Conservation (phyloP, 2,888 invertebrate genomes). For the Drosophila engyochracea region DNA sequence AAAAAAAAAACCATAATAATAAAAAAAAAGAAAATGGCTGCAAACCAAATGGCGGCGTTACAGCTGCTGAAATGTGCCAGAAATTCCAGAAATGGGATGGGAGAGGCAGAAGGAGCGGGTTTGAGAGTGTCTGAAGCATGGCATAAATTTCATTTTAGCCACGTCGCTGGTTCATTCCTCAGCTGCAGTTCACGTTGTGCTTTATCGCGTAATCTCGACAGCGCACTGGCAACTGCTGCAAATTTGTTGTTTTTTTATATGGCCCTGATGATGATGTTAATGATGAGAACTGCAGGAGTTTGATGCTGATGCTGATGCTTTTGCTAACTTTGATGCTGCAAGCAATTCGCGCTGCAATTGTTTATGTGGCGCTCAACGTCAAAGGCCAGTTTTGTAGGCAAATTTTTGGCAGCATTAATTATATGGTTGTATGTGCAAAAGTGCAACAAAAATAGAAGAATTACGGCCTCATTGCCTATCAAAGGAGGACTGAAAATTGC, state of each 20-base stretch:
- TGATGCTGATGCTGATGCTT: conserved; percentile 49
- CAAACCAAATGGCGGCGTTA: conserved; percentile 66
- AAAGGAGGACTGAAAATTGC: conserved; percentile 34
- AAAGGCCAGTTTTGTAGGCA: conserved; percentile 47
- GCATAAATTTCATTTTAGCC: conserved; percentile 67
- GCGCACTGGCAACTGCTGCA: conserved; percentile 54
- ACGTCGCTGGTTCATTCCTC: conserved; percentile 68
- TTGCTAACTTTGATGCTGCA: conserved; percentile 31
- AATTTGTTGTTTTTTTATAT: conserved; percentile 49
- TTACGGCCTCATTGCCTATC: conserved; percentile 9
- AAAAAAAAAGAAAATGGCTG: conserved; percentile 26
- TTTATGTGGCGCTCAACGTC: conserved; percentile 48
- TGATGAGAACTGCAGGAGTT: conserved; percentile 23
- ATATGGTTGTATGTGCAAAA: conserved; percentile 37
- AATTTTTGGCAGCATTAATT: conserved; percentile 61
- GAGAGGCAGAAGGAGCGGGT: conserved; percentile 9
- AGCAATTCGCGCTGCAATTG: conserved; percentile 55
- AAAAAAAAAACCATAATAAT: neutral
- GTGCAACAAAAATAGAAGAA: conserved; percentile 24
- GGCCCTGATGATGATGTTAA: conserved; percentile 70
- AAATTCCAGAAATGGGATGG: conserved; percentile 26
- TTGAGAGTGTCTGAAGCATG: conserved; percentile 20
- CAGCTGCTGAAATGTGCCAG: conserved; percentile 63
- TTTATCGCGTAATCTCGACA: conserved; percentile 74
- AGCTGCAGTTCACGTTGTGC: conserved; percentile 59